Evolutionary conservation across 1,140 invertebrate species (phyloP), one percentile per base, ranked within the genome.

Genomic region (Platyscapa corneri): DNA sequence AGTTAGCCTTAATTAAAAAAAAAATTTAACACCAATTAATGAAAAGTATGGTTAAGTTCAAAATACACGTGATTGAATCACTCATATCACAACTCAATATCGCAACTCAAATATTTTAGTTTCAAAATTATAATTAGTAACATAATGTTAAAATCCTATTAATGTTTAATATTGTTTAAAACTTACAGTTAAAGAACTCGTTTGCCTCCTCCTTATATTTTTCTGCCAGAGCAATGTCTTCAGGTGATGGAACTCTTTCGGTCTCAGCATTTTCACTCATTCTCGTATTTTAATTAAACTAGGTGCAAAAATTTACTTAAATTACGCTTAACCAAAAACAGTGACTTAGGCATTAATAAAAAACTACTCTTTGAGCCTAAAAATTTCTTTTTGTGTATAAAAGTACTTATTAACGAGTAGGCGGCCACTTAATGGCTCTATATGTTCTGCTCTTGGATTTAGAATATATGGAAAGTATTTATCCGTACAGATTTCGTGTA

Each of bases 151-250:
- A 23, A n/a, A 34, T 49, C 23, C 23, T 49, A 34, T 42, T 46
- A 75, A 76, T 46, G 46, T 1, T 83, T 7, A 14, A 7, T 30
- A 34, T 23, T 56, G 49, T 7, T 32, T 34, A 82, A 76, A 83
- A 93, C 94, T 94, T 94, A 97, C 97, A 96, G 95, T 98, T 98
- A 91, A 98, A 98, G 91, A 94, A 96, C 89, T 96, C 95, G 93
- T 98, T 98, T 23, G 97, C 97, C 90, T 96, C 94, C 90, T 97
- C 95, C 94, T 98, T 98, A 82, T 96, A 94, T 89, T 95, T 94
- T 93, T 97, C 96, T 18, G 97, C 97, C 89, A 93, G 92, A 83
- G 94, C 89, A 32, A 91, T 89, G 87, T 94, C 90, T 89, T 94
- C 93, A 64, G 90, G 87, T 49, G 90, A 89, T 76, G 88, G 86